These are phyloP conservation scores for Balanococcus diminutus DNA, from an alignment of 2,888 invertebrate genomes.

Conservation along the genomic window DNA sequence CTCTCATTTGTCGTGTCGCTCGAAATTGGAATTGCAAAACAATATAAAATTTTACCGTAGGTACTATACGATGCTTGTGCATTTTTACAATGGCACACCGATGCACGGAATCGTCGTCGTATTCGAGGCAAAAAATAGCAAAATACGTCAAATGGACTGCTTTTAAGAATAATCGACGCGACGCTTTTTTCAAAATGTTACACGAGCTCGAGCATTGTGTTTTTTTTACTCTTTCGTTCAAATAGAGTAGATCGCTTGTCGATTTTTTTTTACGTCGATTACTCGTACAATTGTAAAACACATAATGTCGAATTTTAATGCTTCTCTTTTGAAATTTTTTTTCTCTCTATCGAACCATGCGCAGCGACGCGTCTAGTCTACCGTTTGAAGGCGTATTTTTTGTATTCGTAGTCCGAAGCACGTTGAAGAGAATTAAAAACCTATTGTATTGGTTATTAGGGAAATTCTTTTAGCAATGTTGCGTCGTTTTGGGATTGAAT, in stretches of 20 bases:
- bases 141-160: background rate
- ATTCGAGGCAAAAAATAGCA: background rate
- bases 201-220: background rate
- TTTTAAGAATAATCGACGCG: background rate
- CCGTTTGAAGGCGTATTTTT: background rate
- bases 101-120: background rate
- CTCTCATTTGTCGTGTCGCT: background rate
- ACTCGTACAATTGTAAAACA: background rate
- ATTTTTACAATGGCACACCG: background rate
- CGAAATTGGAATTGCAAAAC: too few species aligned
- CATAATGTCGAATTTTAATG: background rate
- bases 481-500: background rate
- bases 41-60: background rate
- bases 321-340: background rate
- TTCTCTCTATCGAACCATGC: background rate
- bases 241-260: background rate
- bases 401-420: background rate
- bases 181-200: background rate
- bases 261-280: slow-evolving; percentile 1
- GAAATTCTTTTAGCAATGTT: background rate
- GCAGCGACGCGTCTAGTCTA: background rate
- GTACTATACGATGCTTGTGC: background rate
- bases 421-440: background rate
- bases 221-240: background rate
- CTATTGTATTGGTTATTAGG: background rate